Base-by-base conservation (phyloP, 2,888 invertebrate genomes). In the Villa cingulata region DNA sequence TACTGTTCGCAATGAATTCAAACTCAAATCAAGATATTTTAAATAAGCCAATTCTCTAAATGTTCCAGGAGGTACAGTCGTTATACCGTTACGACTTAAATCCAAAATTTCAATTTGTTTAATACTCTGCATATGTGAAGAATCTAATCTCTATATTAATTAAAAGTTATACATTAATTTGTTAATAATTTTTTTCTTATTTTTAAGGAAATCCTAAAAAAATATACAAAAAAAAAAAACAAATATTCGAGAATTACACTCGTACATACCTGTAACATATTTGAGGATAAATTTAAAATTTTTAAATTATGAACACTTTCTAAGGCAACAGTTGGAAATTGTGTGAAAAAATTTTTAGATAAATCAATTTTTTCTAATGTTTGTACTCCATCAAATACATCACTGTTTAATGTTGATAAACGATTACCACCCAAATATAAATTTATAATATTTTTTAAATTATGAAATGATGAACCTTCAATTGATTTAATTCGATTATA, bases 1-100 rank as follows among this genome's bases (percentile, higher is more conserved):
- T 72, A 90, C 89, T 57, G 89, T 89, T 63, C 91, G 74, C 40
- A 92, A 70, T 3, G 87, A 84, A 63, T 92, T 92, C 32, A 90
- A 80, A 53, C 89, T 87, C 15, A 91, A 74, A 60, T 89, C 87
- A 54, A 92, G 73, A 59, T 80, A 80, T 48, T 78, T 75, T 17
- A 92, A 68, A 46, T 78, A 76, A 7, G 74, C 74, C 45, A 90
- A 72, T 3, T 83, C 83, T 14, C 82, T 75, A 64, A 91, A 91
- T 1, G 87, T 85, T 49, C 87, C 87, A 0, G 86, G 80, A 1
- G 83, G 80, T 45, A 91, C 76, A 55, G 85, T 84, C 12, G 83
- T 83, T 17, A 92, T 79, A 59, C 83, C 83, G 64, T 91, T 91
- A 53, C 88, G 75, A 58, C 88, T 88, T 46, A 92, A 70, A 64